phyloP scores from a whole-genome alignment of 2,113 vertebrate species.

The Nothocercus nigrocapillus region DNA sequence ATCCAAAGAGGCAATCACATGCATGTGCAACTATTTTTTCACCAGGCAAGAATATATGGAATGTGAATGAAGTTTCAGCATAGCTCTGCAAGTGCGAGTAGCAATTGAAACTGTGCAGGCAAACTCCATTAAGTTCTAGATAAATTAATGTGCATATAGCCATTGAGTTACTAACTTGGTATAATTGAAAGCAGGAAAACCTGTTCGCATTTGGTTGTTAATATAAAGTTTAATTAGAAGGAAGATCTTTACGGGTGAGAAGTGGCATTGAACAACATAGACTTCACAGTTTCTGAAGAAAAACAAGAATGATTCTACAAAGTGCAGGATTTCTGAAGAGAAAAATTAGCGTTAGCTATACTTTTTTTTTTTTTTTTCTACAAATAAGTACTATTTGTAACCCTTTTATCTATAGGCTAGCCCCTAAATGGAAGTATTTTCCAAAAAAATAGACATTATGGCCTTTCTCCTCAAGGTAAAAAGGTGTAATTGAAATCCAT shows the following conservation, averaged over 20 bases:
- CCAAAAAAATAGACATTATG: not conserved
- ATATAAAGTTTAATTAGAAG: constrained; percentile 69
- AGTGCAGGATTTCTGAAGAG: not conserved
- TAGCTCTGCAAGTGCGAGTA: not conserved
- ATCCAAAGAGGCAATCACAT: constrained; percentile 66
- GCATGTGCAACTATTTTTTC: constrained; percentile 67
- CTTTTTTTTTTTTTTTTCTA: not conserved
- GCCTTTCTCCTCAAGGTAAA: not conserved
- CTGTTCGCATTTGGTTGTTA: constrained; percentile 39
- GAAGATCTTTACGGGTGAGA: constrained; percentile 42
- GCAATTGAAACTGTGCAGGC: constrained; percentile 7
- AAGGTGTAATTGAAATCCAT: not conserved
- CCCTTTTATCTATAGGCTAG: not conserved
- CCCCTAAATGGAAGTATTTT: not conserved
- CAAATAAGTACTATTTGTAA: not conserved
- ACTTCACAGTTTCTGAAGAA: not conserved
- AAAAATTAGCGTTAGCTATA: not conserved
- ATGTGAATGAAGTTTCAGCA: constrained; percentile 47
- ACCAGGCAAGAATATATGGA: constrained; percentile 59
- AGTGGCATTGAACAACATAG: constrained; percentile 20
- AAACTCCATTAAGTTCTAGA: constrained; percentile 49
- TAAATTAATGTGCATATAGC: constrained; percentile 44
- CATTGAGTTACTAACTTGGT: constrained; percentile 30
- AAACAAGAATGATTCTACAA: not conserved
- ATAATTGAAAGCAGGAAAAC: constrained; percentile 67